Evolutionary conservation across 35 echinoderm and acorn worm genomes (phyloP), one percentile per base, ranked within the genome.

Genomic region (Eucidaris tribuloides): DNA sequence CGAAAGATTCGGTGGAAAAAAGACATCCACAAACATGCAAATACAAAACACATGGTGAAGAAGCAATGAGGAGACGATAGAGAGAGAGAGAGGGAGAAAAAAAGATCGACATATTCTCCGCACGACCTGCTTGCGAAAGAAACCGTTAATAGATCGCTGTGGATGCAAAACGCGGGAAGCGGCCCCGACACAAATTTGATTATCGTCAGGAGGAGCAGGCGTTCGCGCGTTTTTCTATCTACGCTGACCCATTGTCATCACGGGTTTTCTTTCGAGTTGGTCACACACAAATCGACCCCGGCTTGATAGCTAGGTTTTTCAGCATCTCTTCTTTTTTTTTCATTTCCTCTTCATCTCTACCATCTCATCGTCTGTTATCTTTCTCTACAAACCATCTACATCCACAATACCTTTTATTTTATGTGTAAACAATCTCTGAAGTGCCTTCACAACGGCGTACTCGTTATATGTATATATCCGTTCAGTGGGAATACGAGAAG

Each of bases 91-190:
- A 64, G 37, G 36, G 41, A 6, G 37, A 74, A 74, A 44, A 36
- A 74, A 36, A 40, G 68, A 74, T 42, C 68, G 38, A 36, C 38
- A 74, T 74, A 74, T 74, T 74, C 68, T 23, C 38, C 68, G 68
- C 68, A 74, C 68, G 68, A 74, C 68, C 68, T 74, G 68, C 68
- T 74, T 74, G 68, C 41, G 68, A 74, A 74, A 36, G 68, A 74
- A 44, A 74, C 35, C 68, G 38, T 74, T 74, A 74, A 74, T 74
- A 74, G 68, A 33, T 41, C 68, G 68, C 35, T 74, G 68, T 42
- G 44, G 68, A 74, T 74, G 68, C 68, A 40, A 74, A 74, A 40
- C 68, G 68, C 68, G 68, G 68, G 68, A 74, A 74, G 44, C 68
- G 35, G 68, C 35, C 68, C 68, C 44, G 68, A 42, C 68, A 74